Evolutionary conservation across 2,797 vertebrate species (phyloP).

Genomic region (Pseudochromis fuscus): DNA sequence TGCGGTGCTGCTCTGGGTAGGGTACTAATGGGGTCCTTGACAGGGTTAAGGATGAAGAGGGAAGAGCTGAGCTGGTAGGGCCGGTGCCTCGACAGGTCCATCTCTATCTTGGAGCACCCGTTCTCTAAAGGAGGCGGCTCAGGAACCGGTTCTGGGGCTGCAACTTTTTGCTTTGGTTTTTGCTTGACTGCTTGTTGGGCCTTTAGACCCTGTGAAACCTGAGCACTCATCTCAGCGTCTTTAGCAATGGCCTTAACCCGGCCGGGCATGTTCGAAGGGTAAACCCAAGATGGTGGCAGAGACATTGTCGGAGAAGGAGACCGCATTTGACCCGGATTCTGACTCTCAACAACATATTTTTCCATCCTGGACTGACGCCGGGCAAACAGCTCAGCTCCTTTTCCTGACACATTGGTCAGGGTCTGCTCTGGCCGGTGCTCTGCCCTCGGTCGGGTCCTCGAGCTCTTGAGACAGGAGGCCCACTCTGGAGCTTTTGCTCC

Average conservation of each 20-base stretch:
- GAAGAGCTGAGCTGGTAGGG: constrained; percentile 94
- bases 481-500: constrained; percentile 86
- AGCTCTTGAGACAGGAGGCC: constrained; percentile 94
- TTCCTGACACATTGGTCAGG: constrained; percentile 92
- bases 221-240: constrained; percentile 85
- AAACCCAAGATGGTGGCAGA: constrained; percentile 97
- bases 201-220: constrained; percentile 86
- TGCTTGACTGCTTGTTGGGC: constrained; percentile 83
- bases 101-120: constrained; percentile 89
- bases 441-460: constrained; percentile 87
- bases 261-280: constrained; percentile 87
- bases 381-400: constrained; percentile 95
- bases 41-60: constrained; percentile 92
- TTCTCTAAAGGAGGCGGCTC: constrained; percentile 85
- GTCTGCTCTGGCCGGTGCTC: constrained; percentile 90
- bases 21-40: constrained; percentile 86
- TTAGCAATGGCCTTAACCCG: constrained; percentile 89
- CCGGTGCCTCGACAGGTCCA: constrained; percentile 91
- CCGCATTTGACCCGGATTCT: constrained; percentile 81
- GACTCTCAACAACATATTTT: constrained; percentile 90
- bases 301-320: constrained; percentile 96
- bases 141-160: constrained; percentile 65
- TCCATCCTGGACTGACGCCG: constrained; percentile 97
- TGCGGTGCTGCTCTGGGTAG: constrained; percentile 87
- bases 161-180: constrained; percentile 70